Evolutionary conservation across 2,113 vertebrate genomes (phyloP).

Genomic region (Carassius carassius): DNA sequence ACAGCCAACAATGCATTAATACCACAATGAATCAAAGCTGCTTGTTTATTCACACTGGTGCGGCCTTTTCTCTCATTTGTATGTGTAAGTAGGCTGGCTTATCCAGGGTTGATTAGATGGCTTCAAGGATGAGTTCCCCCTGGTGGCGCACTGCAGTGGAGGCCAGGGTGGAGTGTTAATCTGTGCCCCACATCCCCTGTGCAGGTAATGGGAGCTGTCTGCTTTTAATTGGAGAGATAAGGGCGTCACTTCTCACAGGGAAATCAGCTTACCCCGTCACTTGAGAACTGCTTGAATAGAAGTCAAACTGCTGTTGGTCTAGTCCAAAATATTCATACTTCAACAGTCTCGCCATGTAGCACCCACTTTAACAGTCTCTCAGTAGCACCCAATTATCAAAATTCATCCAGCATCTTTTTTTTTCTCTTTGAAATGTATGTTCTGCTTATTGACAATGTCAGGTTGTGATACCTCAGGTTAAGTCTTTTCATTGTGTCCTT

Average conservation of each 20-base stretch:
- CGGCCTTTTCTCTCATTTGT: conserved; percentile 63
- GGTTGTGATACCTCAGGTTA: too few species aligned
- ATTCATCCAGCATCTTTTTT: neutral
- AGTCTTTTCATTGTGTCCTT: neutral
- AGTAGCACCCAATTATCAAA: neutral
- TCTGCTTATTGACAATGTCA: neutral
- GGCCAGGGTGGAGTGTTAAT: neutral
- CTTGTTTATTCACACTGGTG: conserved; percentile 49
- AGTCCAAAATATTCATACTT: neutral
- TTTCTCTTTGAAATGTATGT: neutral
- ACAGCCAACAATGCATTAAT: conserved; percentile 6
- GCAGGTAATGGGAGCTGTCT: conserved; percentile 62
- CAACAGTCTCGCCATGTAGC: neutral
- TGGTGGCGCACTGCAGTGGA: conserved; percentile 49
- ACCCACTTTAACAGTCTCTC: too few species aligned
- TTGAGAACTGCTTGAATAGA: conserved; percentile 50
- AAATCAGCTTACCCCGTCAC: conserved; percentile 12
- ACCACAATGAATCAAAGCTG: conserved; percentile 7
- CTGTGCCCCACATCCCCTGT: neutral
- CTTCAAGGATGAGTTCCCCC: conserved; percentile 71
- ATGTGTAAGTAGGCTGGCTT: conserved; percentile 63
- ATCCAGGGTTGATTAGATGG: conserved; percentile 71
- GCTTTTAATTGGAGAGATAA: conserved; percentile 62
- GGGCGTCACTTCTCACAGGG: conserved; percentile 44
- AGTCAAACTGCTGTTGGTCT: conserved; percentile 25